These are phyloP conservation scores for Hofmannophila pseudospretella DNA, from an alignment of 2,888 invertebrate genomes.

Conservation along the genomic window DNA sequence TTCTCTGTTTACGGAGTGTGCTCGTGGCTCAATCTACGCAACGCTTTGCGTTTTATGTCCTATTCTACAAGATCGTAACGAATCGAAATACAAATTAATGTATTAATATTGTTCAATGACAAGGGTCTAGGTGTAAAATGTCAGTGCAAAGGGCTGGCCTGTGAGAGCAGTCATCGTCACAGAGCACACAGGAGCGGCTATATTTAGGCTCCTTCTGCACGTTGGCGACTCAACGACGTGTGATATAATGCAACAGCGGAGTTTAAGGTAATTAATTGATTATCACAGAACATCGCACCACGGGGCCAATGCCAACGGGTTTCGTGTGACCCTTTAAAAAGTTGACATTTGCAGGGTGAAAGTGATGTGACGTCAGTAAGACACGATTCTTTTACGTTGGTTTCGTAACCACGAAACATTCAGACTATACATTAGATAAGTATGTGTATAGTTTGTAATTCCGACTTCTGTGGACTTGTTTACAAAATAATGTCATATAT, in stretches of 20 bases:
- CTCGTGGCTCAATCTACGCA: too few species aligned
- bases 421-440: not conserved
- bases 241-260: constrained; percentile 49
- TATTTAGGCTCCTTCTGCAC: constrained; percentile 55
- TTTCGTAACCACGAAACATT: too few species aligned
- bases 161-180: constrained; percentile 23
- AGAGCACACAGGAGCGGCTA: constrained; percentile 40
- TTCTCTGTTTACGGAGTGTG: too few species aligned
- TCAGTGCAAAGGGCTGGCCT: constrained; percentile 41
- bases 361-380: too few species aligned
- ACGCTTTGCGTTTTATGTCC: too few species aligned
- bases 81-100: too few species aligned
- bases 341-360: constrained; percentile 29
- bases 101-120: too few species aligned
- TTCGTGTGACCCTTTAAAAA: constrained; percentile 34
- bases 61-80: not conserved
- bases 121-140: constrained; percentile 10
- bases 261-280: constrained; percentile 45
- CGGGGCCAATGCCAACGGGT: constrained; percentile 41
- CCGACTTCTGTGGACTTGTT: constrained; percentile 22
- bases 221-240: constrained; percentile 46
- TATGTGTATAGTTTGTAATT: constrained; percentile 15
- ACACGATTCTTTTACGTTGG: not conserved
- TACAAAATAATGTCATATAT: constrained; percentile 17
- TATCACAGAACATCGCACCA: constrained; percentile 44